A percentile compares a stretch with the other conserved stretches of the same genome.
Conservation (phyloP, 2,888 invertebrate genomes). For the Uropetala carovei region DNA sequence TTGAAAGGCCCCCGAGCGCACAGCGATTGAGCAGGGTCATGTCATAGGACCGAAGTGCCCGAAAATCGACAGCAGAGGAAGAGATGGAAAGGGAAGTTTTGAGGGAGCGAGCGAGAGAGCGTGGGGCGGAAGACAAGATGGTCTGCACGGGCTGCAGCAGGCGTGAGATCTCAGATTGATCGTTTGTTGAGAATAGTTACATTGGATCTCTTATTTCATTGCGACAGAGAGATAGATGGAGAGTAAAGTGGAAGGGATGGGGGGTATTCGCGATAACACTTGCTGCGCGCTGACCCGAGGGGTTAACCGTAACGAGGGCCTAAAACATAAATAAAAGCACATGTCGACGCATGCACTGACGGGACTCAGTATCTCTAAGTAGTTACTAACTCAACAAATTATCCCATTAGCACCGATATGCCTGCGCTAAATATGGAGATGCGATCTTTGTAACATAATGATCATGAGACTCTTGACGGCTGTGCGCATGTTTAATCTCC, state of each 20-base stretch:
- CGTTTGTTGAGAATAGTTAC: conserved; percentile 48
- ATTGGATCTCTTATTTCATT: conserved; percentile 55
- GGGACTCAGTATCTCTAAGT: background rate
- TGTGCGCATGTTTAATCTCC: too few relatives aligned
- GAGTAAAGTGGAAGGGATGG: too few relatives aligned
- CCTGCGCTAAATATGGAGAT: too few relatives aligned
- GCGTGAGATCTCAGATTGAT: background rate
- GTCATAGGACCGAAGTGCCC: conserved; percentile 1
- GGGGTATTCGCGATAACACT: background rate
- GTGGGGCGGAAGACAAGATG: conserved; percentile 15
- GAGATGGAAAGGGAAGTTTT: background rate
- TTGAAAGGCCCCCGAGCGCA: background rate
- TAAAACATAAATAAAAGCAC: conserved; percentile 4
- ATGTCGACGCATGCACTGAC: conserved; percentile 29
- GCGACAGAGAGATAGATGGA: conserved; percentile 42
- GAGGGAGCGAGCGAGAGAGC: background rate
- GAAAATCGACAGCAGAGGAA: background rate
- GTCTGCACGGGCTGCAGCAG: background rate
- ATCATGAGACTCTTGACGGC: too few relatives aligned
- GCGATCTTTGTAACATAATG: too few relatives aligned
- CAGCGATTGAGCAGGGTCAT: conserved; percentile 40
- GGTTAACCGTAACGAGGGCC: conserved; percentile 27
- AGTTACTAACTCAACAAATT: conserved; percentile 30
- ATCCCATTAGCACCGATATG: background rate
- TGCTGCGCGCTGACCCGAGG: conserved; percentile 54